Conservation (phyloP, 2,113 vertebrate genomes). For the Actinemys pallida region DNA sequence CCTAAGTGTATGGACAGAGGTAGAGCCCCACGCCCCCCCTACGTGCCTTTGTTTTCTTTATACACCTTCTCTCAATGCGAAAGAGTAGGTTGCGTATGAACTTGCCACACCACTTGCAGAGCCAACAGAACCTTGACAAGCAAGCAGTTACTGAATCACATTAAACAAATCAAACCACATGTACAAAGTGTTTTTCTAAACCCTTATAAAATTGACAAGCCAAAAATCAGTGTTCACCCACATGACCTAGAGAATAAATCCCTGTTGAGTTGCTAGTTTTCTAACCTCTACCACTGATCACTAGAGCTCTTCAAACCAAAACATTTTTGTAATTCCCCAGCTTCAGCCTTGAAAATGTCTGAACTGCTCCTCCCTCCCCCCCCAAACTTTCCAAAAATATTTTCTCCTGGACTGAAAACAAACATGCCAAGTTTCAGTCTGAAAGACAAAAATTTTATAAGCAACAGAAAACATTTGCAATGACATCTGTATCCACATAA, state of each 20-base stretch:
- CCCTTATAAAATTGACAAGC: not conserved
- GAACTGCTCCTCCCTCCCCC: not conserved
- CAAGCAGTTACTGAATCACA: not conserved
- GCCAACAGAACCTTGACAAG: not conserved
- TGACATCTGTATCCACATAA: not conserved
- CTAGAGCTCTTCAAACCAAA: not conserved
- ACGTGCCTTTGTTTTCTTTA: not conserved
- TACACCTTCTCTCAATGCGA: too few relatives aligned
- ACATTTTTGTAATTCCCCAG: not conserved
- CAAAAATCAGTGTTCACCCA: not conserved
- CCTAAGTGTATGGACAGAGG: not conserved
- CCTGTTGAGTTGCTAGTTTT: not conserved
- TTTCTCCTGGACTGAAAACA: not conserved
- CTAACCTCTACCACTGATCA: not conserved
- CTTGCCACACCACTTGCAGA: not conserved
- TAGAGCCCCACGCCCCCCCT: not conserved
- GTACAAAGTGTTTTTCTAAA: not conserved
- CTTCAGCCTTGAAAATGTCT: not conserved
- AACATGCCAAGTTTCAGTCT: not conserved
- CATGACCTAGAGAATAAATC: not conserved
- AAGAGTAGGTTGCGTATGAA: too few relatives aligned
- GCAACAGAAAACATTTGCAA: not conserved
- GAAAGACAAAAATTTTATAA: not conserved
- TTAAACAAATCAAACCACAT: not conserved
- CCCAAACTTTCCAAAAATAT: not conserved